Percentiles rank a stretch among this genome's conserved stretches.
phyloP scores from a whole-genome alignment of 1,140 invertebrate species.

The Hydropsyche tenuis region DNA sequence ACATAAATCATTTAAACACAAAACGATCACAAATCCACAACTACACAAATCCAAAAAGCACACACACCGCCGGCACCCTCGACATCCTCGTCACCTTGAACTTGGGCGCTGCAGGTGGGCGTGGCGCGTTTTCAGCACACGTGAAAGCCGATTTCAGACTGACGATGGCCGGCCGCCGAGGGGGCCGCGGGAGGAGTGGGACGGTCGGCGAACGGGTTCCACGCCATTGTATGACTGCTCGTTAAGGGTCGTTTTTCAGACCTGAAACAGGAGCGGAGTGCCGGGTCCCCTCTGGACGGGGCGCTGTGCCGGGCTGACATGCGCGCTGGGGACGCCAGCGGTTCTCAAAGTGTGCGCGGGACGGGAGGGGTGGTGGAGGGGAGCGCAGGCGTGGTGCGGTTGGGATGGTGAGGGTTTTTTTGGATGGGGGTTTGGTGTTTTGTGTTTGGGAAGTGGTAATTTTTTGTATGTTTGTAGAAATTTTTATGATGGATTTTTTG shows the following conservation, averaged over 20 bases:
- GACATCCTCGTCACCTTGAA: background rate
- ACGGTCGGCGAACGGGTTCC: background rate
- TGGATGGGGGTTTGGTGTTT: background rate
- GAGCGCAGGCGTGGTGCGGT: background rate
- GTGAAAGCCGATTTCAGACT: no score
- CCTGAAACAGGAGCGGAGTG: slow-evolving; percentile 26
- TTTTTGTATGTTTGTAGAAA: no score
- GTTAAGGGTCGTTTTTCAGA: slow-evolving; percentile 33
- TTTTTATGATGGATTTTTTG: no score
- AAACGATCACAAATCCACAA: no score
- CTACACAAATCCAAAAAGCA: no score
- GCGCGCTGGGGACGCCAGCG: background rate
- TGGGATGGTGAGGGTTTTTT: no score
- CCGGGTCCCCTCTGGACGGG: background rate
- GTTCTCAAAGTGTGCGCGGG: background rate
- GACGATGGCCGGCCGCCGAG: background rate
- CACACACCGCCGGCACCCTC: no score
- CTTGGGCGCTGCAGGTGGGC: slow-evolving; percentile 25
- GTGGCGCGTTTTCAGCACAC: slow-evolving; percentile 25
- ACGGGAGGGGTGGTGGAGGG: background rate
- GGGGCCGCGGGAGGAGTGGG: no score
- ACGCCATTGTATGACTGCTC: slow-evolving; percentile 19
- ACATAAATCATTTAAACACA: no score
- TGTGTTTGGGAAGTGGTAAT: no score
- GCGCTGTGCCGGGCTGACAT: background rate